Evolutionary conservation across 2,797 vertebrate species (phyloP), one percentile per base, ranked within the genome.

Genomic region (Crocodylus rhombifer): DNA sequence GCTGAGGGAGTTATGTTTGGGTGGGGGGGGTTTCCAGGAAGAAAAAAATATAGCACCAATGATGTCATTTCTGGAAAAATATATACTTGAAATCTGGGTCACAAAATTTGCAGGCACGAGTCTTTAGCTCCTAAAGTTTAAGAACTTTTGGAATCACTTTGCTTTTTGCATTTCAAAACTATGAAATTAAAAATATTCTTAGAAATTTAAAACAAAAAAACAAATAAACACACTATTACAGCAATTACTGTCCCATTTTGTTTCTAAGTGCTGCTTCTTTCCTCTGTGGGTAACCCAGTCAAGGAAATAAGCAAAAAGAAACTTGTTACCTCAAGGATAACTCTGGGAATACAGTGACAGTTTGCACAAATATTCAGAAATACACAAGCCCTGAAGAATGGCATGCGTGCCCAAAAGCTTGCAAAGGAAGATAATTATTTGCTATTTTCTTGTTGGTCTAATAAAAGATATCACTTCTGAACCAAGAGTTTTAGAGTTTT

Each of bases 351-450:
- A 78, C 16, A 12, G 23, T 56, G 6, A 21, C 23, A 88, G 36
- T 64, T 84, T 86, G 80, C 18, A 90, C 3, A 90, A 91, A 91
- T 92, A 88, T 71, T 75, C 56, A 71, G 58, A 91, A 63, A 4
- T 64, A 65, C 14, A 75, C 13, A 69, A 36, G 42, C 42, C 42
- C 42, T 51, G 42, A 51, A 51, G 42, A 51, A 51, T 51, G 42
- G 42, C 42, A 51, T 51, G 42, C 42, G 3, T 11, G 10, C 42
- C 42, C 42, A 51, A 51, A 51, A 51, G 9, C 42, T 51, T 51
- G 42, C 42, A 11, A 51, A 51, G 42, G 10, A 51, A 51, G 42
- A 51, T 10, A 10, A 51, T 51, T 10, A 51, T 51, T 51, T 51
- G 10, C 42, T 51, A 51, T 51, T 51, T 51, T 51, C 42, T 51